A percentile compares a stretch with the other conserved stretches of the same genome.
phyloP scores from a whole-genome alignment of 2,888 invertebrate genomes.

The Embidobia sp. region DNA sequence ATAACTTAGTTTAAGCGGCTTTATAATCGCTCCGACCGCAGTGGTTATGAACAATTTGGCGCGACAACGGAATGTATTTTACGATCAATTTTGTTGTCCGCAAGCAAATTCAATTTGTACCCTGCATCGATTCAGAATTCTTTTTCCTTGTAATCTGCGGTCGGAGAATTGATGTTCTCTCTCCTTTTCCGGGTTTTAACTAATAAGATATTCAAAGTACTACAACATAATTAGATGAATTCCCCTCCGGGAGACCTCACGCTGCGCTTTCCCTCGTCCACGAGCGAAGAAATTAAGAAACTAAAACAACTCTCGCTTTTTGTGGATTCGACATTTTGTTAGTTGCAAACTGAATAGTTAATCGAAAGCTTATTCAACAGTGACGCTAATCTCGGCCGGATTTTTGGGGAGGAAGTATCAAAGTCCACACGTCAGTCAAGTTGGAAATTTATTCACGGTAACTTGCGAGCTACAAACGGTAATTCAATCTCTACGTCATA shows the following conservation, averaged over 20 bases:
- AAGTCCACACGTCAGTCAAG: too few relatives aligned
- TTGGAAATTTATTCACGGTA: slow-evolving; percentile 1
- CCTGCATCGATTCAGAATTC: slow-evolving; percentile 20
- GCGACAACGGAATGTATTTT: slow-evolving; percentile 52
- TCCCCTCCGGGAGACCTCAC: too few relatives aligned
- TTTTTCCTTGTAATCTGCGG: slow-evolving; percentile 26
- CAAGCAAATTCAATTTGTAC: slow-evolving; percentile 50
- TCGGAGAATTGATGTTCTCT: slow-evolving; percentile 5
- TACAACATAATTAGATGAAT: too few relatives aligned
- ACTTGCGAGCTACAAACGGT: slow-evolving; percentile 1
- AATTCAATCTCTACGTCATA: slow-evolving; percentile 19
- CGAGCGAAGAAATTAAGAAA: too few relatives aligned
- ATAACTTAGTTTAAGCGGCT: slow-evolving; percentile 57
- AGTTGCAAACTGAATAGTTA: too few relatives aligned
- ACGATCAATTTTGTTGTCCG: slow-evolving; percentile 42
- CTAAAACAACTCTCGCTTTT: too few relatives aligned
- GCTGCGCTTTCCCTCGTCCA: too few relatives aligned
- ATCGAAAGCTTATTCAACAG: too few relatives aligned
- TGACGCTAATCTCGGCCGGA: too few relatives aligned
- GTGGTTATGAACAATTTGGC: slow-evolving; percentile 58
- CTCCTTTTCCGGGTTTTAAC: background rate
- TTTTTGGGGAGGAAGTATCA: too few relatives aligned
- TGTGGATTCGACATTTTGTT: too few relatives aligned
- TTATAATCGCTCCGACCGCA: slow-evolving; percentile 53
- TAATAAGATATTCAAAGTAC: slow-evolving; percentile 13